These are phyloP conservation scores for Lophotis ruficrista DNA, from an alignment of 2,113 vertebrate genomes.

Conservation along the genomic window DNA sequence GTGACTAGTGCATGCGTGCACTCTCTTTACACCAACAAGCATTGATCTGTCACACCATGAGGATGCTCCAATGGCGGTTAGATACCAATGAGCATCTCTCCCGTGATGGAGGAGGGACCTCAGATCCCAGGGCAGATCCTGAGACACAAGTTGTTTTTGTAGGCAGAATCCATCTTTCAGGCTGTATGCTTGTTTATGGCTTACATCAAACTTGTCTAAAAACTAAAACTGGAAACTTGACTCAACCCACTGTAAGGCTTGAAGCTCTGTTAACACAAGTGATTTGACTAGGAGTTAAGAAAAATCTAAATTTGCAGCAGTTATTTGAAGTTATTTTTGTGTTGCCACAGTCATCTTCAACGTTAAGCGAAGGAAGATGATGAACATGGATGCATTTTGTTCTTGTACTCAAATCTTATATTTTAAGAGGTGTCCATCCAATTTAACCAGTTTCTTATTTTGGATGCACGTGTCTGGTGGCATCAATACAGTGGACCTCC, in stretches of 20 bases:
- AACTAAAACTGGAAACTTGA: background rate
- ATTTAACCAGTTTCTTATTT: background rate
- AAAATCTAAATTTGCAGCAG: background rate
- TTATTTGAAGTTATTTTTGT: background rate
- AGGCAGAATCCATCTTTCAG: background rate
- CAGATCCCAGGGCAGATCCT: no score
- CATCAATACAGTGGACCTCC: accelerated
- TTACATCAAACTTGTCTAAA: background rate
- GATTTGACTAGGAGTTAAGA: background rate
- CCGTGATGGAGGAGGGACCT: background rate
- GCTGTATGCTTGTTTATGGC: background rate
- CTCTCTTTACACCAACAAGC: background rate
- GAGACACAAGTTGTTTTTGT: accelerated
- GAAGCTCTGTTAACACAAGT: background rate
- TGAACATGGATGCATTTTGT: background rate
- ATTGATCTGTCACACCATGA: accelerated
- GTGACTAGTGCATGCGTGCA: accelerated
- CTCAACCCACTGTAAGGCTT: background rate
- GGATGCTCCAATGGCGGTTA: background rate
- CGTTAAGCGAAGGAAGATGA: background rate
- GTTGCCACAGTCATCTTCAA: background rate
- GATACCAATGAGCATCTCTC: background rate
- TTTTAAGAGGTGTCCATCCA: background rate
- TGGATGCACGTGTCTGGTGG: background rate
- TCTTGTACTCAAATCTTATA: background rate